A percentile compares a stretch with the other conserved stretches of the same genome.
Conservation (phyloP, 1,140 invertebrate species). For the Lanistes nyassanus region DNA sequence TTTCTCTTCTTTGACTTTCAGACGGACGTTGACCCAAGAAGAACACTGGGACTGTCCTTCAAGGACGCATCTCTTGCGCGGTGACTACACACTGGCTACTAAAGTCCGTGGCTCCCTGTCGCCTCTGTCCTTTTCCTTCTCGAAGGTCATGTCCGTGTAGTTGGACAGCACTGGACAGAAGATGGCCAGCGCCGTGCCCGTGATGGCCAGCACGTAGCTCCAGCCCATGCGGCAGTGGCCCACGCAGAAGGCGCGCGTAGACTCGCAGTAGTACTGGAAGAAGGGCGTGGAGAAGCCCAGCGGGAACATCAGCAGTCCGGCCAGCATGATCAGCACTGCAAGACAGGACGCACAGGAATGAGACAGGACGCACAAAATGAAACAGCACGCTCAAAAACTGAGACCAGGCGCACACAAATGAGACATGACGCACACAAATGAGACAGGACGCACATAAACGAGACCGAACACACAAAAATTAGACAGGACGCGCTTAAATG, state of each 20-base stretch:
- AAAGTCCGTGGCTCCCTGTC: neutral
- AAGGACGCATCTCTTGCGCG: no score
- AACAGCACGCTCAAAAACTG: slow-evolving; percentile 8
- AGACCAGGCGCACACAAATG: neutral
- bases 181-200: slow-evolving; percentile 62
- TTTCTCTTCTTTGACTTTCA: no score
- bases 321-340: slow-evolving; percentile 50
- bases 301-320: slow-evolving; percentile 65
- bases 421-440: neutral
- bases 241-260: slow-evolving; percentile 48
- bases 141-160: slow-evolving; percentile 40
- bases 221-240: slow-evolving; percentile 66
- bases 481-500: neutral
- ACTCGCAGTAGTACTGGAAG: slow-evolving; percentile 59
- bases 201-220: slow-evolving; percentile 66
- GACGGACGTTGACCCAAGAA: no score
- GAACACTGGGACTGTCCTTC: no score
- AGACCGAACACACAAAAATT: neutral
- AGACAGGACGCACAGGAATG: slow-evolving; percentile 14
- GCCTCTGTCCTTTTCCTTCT: neutral
- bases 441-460: neutral
- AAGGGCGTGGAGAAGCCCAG: slow-evolving; percentile 64
- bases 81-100: no score
- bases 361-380: neutral
- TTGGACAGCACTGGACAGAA: slow-evolving; percentile 66